Conservation (phyloP, 2,113 vertebrate genomes). For the Indicator indicator region DNA sequence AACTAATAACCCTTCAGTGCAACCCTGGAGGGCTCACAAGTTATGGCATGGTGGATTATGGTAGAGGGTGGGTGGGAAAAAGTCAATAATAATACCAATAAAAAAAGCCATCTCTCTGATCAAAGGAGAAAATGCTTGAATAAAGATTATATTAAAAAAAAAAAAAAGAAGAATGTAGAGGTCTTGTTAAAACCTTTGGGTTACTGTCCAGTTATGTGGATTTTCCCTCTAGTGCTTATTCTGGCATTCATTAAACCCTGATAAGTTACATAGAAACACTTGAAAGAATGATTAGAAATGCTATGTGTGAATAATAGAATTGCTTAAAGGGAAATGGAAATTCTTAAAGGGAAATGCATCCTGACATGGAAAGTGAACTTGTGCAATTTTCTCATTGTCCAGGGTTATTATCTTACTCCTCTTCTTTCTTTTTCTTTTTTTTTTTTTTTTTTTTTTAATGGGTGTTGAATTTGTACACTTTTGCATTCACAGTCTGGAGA, state of each 20-base stretch:
- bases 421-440: neutral
- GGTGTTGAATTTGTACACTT: slow-evolving; percentile 29
- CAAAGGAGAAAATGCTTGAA: slow-evolving; percentile 54
- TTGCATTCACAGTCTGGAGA: slow-evolving; percentile 60
- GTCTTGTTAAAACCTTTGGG: slow-evolving; percentile 65
- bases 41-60: neutral
- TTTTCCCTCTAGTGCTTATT: slow-evolving; percentile 63
- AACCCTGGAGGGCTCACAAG: slow-evolving; percentile 2
- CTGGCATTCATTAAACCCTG: slow-evolving; percentile 72
- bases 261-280: slow-evolving; percentile 65
- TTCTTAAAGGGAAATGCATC: slow-evolving; percentile 70
- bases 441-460: neutral
- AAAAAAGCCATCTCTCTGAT: slow-evolving; percentile 50
- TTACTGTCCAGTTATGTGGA: slow-evolving; percentile 68
- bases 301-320: slow-evolving; percentile 67
- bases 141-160: slow-evolving; percentile 69
- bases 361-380: slow-evolving; percentile 67
- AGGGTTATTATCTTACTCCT: slow-evolving; percentile 39
- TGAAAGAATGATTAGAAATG: slow-evolving; percentile 74
- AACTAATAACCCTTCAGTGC: slow-evolving; percentile 18
- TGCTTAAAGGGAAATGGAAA: slow-evolving; percentile 70
- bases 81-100: slow-evolving; percentile 54
- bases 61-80: slow-evolving; percentile 49
- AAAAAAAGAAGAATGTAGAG: slow-evolving; percentile 53
- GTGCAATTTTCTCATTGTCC: slow-evolving; percentile 60